Percentiles rank a stretch among this genome's conserved stretches.
Evolutionary conservation across 2,797 vertebrate genomes (phyloP).

Genomic region (Gymnothorax reevesii): DNA sequence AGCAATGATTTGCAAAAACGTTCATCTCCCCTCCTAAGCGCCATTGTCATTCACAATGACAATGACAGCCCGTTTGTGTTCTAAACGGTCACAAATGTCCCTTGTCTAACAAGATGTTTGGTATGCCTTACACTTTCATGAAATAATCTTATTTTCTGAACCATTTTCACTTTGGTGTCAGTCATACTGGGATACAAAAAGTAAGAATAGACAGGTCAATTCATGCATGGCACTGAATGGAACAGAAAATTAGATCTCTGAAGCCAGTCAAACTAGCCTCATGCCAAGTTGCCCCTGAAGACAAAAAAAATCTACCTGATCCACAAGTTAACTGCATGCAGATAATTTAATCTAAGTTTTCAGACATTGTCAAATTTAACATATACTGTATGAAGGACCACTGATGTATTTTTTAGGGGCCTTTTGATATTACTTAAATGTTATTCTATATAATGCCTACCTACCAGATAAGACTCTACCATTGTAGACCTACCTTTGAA

Average conservation of each 20-base stretch:
- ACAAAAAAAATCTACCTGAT: neutral
- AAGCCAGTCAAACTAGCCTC: neutral
- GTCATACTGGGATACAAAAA: neutral
- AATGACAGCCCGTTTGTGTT: neutral
- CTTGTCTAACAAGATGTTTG: neutral
- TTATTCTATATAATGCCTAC: neutral
- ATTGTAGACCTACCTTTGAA: neutral
- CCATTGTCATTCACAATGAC: neutral
- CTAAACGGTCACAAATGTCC: neutral
- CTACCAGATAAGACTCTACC: neutral
- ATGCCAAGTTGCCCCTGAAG: neutral
- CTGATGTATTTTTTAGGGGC: neutral
- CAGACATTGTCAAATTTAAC: neutral
- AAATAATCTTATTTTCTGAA: neutral
- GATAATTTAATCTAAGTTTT: neutral
- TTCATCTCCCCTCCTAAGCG: neutral
- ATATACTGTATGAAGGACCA: neutral
- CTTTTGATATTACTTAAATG: neutral
- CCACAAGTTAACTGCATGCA: neutral
- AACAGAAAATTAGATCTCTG: neutral
- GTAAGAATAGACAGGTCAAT: neutral
- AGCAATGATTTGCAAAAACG: neutral
- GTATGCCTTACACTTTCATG: neutral
- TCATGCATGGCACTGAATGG: neutral
- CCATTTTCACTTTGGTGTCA: neutral